Evolutionary conservation across 2,113 vertebrate genomes (phyloP), one percentile per base, ranked within the genome.

Genomic region (Ictalurus punctatus): DNA sequence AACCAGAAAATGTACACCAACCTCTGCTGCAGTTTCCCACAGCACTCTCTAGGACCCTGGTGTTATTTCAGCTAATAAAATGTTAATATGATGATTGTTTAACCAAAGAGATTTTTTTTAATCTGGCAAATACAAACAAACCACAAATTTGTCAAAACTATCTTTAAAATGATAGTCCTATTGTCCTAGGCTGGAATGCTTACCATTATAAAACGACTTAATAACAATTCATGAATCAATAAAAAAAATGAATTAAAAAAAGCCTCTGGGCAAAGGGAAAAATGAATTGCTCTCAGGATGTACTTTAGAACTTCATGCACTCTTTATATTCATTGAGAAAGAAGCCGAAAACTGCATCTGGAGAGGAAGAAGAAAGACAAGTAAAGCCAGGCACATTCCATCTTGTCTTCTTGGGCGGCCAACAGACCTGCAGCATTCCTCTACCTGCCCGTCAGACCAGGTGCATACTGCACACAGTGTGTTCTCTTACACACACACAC

Each of bases 381-480:
- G 92, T 93, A 91, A 92, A 92, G 93, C 93, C 90, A 92, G 93
- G 92, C 93, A 94, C 95, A 96, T 96, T 96, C 95, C 95, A 95
- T 92, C 89, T 91, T 93, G 92, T 93, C 93, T 95, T 94, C 94
- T 91, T 93, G 94, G 94, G 94, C 74, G 92, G 94, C 91, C 93
- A 92, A 93, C 92, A 91, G 79, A 94, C 93, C 88, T 93, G 94
- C 92, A 93, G 92, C 95, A 95, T 96, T 96, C 95, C 93, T 92
- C 90, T 90, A 91, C 93, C 92, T 94, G 93, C 91, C 91, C 92
- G 92, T 95, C 94, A 95, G 93, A 84, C 93, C 94, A 96, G 95
- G 95, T 96, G 94, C 94, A 95, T 94, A 94, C 95, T 81, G 83
- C 91, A 91, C 89, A 30, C 74, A 69, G n/a, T 58, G 63, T 81